These are phyloP conservation scores for Morone chrysops DNA, from an alignment of 2,113 vertebrate genomes.

Conservation along the genomic window DNA sequence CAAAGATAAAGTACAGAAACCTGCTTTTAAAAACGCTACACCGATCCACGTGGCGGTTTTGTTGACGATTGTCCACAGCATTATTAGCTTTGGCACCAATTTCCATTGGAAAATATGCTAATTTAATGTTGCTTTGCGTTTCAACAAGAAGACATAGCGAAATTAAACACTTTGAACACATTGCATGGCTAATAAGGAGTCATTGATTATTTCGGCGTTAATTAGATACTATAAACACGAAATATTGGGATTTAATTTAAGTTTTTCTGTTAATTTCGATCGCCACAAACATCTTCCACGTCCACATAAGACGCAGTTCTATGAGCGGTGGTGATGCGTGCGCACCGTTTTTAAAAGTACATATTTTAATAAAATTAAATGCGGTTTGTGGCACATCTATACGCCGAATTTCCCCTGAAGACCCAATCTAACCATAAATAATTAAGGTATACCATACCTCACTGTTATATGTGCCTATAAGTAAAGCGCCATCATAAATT, in stretches of 20 bases:
- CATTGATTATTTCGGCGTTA: background rate
- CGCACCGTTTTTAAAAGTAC: background rate
- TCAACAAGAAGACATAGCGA: accelerated
- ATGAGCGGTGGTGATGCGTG: accelerated
- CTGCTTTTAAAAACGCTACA: background rate
- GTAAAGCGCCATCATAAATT: background rate
- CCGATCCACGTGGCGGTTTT: conserved; percentile 69
- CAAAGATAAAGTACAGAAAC: background rate
- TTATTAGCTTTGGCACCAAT: background rate
- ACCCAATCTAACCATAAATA: background rate
- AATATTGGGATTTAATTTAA: accelerated
- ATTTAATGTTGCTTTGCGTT: background rate
- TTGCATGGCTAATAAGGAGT: accelerated
- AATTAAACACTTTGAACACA: accelerated
- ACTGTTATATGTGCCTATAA: accelerated
- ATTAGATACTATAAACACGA: accelerated
- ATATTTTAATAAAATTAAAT: background rate
- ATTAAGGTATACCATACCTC: accelerated
- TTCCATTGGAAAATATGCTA: background rate
- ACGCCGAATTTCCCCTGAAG: background rate
- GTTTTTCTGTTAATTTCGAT: background rate
- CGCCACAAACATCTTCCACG: background rate
- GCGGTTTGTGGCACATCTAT: accelerated
- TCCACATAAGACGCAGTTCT: background rate
- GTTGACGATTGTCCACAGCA: conserved; percentile 53